Percentiles rank a stretch among this genome's conserved stretches.
Conservation (phyloP, 2,113 vertebrate species). For the Tiliqua scincoides region DNA sequence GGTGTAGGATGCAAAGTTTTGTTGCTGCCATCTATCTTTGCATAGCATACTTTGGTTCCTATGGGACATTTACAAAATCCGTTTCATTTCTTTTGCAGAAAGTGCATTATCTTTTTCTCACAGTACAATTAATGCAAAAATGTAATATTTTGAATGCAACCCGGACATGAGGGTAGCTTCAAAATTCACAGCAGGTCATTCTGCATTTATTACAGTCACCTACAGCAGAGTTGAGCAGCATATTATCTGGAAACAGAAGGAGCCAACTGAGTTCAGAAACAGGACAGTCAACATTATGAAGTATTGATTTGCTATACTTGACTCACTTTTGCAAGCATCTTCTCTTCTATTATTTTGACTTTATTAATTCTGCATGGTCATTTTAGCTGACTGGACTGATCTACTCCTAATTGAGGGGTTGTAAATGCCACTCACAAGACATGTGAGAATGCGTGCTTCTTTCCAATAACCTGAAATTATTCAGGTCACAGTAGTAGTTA, state of each 20-base stretch:
- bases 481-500: neutral
- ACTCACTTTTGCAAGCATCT: constrained; percentile 38
- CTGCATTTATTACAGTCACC: neutral
- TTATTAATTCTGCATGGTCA: constrained; percentile 23
- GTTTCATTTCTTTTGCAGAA: neutral
- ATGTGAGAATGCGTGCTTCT: neutral
- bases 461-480: constrained; percentile 26
- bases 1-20: neutral
- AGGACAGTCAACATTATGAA: constrained; percentile 10
- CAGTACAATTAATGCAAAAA: neutral
- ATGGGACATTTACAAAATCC: neutral
- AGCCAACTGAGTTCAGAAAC: constrained; percentile 26
- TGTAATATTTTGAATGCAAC: neutral
- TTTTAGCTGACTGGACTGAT: constrained; percentile 41
- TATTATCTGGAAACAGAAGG: constrained; percentile 35
- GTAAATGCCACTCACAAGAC: constrained; percentile 20
- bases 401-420: constrained; percentile 22
- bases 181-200: neutral
- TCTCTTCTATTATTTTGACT: constrained; percentile 24
- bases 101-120: neutral
- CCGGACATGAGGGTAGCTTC: neutral
- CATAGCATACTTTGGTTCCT: too few species aligned
- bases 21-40: neutral
- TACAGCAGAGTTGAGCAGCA: neutral
- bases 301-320: constrained; percentile 12